Conservation (phyloP, 1,140 invertebrate genomes). For the Drosophila ogumai region DNA sequence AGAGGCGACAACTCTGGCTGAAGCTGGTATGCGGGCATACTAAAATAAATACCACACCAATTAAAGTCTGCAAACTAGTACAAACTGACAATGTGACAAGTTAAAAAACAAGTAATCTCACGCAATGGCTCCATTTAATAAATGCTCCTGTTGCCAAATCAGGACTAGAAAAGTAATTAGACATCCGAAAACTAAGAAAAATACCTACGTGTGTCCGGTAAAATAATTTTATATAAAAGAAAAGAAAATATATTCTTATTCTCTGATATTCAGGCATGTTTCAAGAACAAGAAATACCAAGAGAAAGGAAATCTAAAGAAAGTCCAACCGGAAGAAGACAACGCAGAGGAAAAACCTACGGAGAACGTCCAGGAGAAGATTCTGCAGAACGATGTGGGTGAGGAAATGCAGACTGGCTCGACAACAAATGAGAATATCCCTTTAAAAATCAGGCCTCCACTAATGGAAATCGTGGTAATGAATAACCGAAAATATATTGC, state of each 20-base stretch:
- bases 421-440: not conserved
- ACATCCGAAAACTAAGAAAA: constrained; percentile 20
- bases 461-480: constrained; percentile 54
- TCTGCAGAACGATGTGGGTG: not conserved
- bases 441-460: constrained; percentile 7
- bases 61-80: not conserved
- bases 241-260: not conserved
- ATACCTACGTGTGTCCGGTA: constrained; percentile 58
- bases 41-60: not conserved
- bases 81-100: not conserved
- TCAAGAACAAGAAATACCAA: not conserved
- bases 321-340: not conserved
- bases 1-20: not conserved
- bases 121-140: constrained; percentile 51
- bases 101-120: not conserved
- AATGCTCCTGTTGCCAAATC: constrained; percentile 33
- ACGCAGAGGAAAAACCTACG: not conserved
- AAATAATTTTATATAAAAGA: not conserved
- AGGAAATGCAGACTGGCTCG: not conserved
- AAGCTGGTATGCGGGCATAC: not conserved
- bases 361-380: not conserved
- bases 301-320: not conserved
- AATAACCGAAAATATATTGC: constrained; percentile 59
- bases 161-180: constrained; percentile 44
- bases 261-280: constrained; percentile 21